phyloP scores from a whole-genome alignment of 2,113 vertebrate species.

The Rhegmatorhina hoffmannsi region DNA sequence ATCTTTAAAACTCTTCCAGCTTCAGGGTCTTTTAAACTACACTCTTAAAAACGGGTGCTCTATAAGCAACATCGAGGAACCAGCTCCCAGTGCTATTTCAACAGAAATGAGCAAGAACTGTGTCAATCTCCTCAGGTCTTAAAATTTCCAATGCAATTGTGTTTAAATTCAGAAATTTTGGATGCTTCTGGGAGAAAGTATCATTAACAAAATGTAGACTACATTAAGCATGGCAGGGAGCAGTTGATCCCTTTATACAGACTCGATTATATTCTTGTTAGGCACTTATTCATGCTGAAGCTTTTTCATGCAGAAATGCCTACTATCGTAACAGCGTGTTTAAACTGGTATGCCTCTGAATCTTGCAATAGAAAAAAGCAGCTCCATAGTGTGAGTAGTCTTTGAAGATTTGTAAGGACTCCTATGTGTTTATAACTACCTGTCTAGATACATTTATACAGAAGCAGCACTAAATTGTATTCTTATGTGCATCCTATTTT shows the following conservation, averaged over 20 bases:
- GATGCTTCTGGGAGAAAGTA: neutral
- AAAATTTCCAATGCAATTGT: neutral
- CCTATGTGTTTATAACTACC: neutral
- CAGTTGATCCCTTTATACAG: constrained; percentile 3
- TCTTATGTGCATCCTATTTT: neutral
- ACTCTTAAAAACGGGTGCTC: neutral
- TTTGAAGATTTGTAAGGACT: neutral
- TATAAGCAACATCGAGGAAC: neutral
- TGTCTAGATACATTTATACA: neutral
- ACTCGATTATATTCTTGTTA: neutral
- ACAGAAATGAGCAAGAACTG: neutral
- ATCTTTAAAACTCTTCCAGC: neutral
- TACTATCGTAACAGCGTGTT: neutral
- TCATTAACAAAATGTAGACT: neutral
- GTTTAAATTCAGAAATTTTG: neutral
- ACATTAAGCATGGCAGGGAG: constrained; percentile 5
- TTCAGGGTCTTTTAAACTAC: neutral
- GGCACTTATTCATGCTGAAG: neutral
- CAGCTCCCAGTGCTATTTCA: neutral
- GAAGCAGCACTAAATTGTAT: neutral
- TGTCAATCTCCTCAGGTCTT: neutral
- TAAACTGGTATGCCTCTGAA: neutral
- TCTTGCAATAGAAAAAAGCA: neutral
- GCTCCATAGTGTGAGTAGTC: neutral
- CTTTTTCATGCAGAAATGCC: constrained; percentile 7